Evolutionary conservation across 2,888 invertebrate genomes (phyloP).

Genomic region (Melanotus villosus): DNA sequence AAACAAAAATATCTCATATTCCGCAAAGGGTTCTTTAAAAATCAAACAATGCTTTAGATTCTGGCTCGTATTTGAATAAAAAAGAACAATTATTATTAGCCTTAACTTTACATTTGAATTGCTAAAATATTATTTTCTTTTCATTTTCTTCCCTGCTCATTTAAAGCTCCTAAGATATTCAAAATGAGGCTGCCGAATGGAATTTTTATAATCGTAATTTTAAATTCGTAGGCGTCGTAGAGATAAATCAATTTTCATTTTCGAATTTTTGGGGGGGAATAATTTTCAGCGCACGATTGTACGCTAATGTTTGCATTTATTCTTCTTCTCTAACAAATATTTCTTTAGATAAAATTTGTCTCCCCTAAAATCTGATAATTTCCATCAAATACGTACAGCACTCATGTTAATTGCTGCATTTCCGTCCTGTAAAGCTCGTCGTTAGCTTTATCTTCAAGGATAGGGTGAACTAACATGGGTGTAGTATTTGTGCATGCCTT

Average conservation of each 20-base stretch:
- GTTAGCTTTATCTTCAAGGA: slow-evolving; percentile 13
- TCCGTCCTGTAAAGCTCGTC: slow-evolving; percentile 23
- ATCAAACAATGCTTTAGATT: slow-evolving; percentile 1
- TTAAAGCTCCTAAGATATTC: slow-evolving; percentile 24
- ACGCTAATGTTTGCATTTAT: too few species aligned
- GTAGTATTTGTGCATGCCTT: slow-evolving; percentile 24
- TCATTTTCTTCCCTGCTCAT: slow-evolving; percentile 27
- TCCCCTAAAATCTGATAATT: background rate
- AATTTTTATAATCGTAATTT: slow-evolving; percentile 15
- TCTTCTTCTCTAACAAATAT: too few species aligned
- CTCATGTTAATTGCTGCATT: slow-evolving; percentile 28
- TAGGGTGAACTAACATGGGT: slow-evolving; percentile 15
- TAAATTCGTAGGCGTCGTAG: background rate
- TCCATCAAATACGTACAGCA: slow-evolving; percentile 20
- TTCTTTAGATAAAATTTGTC: too few species aligned
- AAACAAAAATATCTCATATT: slow-evolving; percentile 15
- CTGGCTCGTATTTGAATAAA: slow-evolving; percentile 12
- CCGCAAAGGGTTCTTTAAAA: background rate
- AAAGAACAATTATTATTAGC: slow-evolving; percentile 28
- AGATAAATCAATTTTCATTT: background rate
- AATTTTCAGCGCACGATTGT: too few species aligned
- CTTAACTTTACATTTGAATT: slow-evolving; percentile 33
- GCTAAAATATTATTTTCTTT: slow-evolving; percentile 28
- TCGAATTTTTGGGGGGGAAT: background rate
- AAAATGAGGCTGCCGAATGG: slow-evolving; percentile 13